Percentiles rank a stretch among this genome's conserved stretches.
These are phyloP conservation scores for Hemiscyllium ocellatum DNA, from an alignment of 2,113 vertebrate genomes.

Conservation along the genomic window DNA sequence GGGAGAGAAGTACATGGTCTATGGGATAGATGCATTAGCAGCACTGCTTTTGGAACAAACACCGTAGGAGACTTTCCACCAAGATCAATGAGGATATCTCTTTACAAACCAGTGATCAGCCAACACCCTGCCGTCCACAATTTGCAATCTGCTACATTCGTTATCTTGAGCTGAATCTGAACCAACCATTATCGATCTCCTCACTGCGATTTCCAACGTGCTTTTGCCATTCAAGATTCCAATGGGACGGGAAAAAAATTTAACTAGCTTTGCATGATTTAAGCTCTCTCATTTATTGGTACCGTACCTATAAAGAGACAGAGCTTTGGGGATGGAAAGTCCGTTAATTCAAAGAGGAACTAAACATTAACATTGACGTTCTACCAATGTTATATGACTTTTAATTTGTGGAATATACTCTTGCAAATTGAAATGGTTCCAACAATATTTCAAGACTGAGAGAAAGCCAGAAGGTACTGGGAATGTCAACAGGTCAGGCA, in stretches of 20 bases:
- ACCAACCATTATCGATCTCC: not conserved
- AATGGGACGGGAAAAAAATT: too few species aligned
- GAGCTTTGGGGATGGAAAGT: not conserved
- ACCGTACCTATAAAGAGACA: not conserved
- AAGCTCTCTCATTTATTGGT: not conserved
- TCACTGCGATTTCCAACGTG: not conserved
- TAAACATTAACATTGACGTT: not conserved
- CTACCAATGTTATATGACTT: not conserved
- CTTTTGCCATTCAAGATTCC: not conserved
- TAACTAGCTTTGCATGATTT: not conserved
- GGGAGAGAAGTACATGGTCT: not conserved
- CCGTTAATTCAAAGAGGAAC: not conserved
- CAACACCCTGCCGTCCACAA: not conserved
- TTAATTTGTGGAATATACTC: not conserved
- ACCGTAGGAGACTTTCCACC: too few species aligned
- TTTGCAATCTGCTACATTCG: not conserved
- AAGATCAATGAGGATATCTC: too few species aligned
- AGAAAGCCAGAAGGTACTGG: too few species aligned
- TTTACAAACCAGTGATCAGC: too few species aligned
- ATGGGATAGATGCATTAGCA: not conserved
- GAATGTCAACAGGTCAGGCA: too few species aligned
- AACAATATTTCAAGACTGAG: not conserved
- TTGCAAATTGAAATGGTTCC: not conserved
- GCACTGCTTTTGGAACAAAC: not conserved
- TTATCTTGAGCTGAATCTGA: not conserved